These are phyloP conservation scores for Tretioscincus oriximinensis DNA, from an alignment of 2,113 vertebrate species.

Conservation along the genomic window DNA sequence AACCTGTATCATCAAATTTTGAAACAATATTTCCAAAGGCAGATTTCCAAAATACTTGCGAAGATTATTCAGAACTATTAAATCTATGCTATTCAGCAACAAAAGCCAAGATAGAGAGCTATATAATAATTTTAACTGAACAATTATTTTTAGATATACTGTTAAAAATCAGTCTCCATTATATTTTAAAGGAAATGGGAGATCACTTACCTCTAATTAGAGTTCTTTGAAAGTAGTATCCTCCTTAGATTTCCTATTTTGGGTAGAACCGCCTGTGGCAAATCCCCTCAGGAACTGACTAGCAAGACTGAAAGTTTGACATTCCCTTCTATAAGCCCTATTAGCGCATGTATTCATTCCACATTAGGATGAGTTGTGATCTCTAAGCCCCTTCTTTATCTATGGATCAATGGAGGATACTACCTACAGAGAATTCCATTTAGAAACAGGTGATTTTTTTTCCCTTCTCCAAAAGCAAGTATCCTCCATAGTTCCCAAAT, in stretches of 20 bases:
- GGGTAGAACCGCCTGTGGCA: constrained; percentile 76
- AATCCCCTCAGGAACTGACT: constrained; percentile 72
- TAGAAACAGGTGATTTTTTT: constrained; percentile 68
- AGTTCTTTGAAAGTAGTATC: constrained; percentile 80
- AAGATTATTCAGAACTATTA: background rate
- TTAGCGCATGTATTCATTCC: constrained; percentile 73
- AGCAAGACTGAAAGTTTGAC: constrained; percentile 74
- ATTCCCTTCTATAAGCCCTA: constrained; percentile 76
- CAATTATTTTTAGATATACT: background rate
- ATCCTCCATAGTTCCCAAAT: constrained; percentile 70
- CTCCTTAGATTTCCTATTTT: constrained; percentile 81
- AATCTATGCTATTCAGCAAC: background rate
- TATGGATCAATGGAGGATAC: constrained; percentile 66
- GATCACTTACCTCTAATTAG: constrained; percentile 80
- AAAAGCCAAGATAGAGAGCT: background rate
- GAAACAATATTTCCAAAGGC: background rate
- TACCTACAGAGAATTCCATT: constrained; percentile 73
- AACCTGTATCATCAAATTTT: background rate
- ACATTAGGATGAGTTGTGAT: constrained; percentile 41
- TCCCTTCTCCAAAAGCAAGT: constrained; percentile 73
- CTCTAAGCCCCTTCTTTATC: constrained; percentile 47
- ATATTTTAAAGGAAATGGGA: constrained; percentile 53
- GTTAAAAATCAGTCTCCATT: constrained; percentile 9
- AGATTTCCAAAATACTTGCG: background rate
- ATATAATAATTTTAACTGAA: background rate